Conservation (phyloP, 1,140 invertebrate species). For the Copidosoma floridanum region DNA sequence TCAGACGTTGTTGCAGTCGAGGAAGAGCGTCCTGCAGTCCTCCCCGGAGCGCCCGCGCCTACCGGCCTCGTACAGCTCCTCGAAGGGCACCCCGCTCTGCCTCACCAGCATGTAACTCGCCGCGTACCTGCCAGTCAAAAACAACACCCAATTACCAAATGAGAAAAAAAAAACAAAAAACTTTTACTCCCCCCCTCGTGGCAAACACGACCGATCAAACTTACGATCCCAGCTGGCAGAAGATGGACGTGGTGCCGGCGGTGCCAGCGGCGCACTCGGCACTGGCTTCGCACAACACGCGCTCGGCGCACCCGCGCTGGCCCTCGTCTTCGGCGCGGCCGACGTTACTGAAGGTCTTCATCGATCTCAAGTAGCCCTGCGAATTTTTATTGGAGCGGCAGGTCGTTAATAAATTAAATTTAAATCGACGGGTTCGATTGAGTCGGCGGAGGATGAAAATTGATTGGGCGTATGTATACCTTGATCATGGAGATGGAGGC, state of each 20-base stretch:
- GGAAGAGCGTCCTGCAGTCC: conserved; percentile 77
- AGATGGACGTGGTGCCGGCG: conserved; percentile 75
- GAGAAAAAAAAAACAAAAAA: too few relatives aligned
- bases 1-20: conserved; percentile 85
- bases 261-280: conserved; percentile 81
- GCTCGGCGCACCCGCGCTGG: conserved; percentile 55
- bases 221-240: conserved; percentile 92
- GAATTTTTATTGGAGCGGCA: too few relatives aligned
- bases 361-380: conserved; percentile 78
- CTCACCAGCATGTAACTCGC: conserved; percentile 80
- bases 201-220: conserved; percentile 48
- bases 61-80: conserved; percentile 79
- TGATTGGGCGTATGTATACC: conserved; percentile 44
- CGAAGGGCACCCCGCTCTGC: conserved; percentile 71
- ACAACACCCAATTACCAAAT: too few relatives aligned
- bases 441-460: too few relatives aligned
- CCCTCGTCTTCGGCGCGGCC: conserved; percentile 79
- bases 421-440: too few relatives aligned
- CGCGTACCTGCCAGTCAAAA: conserved; percentile 84
- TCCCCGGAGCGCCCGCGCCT: conserved; percentile 78
- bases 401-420: too few relatives aligned
- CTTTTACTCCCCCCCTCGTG: too few relatives aligned
- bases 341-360: conserved; percentile 56
- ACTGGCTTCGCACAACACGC: conserved; percentile 79
- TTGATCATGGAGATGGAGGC: conserved; percentile 84